Percentiles rank a stretch among this genome's conserved stretches.
These are phyloP conservation scores for Acromyrmex charruanus DNA, from an alignment of 1,140 invertebrate genomes.

Conservation along the genomic window DNA sequence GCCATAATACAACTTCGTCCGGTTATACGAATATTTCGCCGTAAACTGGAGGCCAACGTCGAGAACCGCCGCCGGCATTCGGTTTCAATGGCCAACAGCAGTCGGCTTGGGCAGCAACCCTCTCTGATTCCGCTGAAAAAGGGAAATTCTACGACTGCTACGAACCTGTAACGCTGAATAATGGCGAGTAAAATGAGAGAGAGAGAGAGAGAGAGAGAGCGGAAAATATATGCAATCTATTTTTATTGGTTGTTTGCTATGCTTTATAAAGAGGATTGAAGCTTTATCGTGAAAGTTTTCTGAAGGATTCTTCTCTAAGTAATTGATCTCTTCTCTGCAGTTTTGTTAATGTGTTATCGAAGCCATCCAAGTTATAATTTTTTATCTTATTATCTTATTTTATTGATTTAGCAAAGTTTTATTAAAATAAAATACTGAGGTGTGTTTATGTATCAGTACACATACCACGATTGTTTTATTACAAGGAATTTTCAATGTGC, in stretches of 20 bases:
- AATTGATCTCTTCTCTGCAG: neutral
- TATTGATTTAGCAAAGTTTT: neutral
- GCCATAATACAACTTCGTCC: constrained; percentile 76
- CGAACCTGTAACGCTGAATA: constrained; percentile 38
- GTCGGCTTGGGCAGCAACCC: constrained; percentile 51
- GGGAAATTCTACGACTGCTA: constrained; percentile 42
- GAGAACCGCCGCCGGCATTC: constrained; percentile 50
- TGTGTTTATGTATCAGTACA: no score
- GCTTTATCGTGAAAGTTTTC: neutral
- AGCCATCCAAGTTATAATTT: neutral
- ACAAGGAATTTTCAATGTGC: neutral
- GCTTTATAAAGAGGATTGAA: constrained; percentile 13
- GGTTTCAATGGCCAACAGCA: constrained; percentile 65
- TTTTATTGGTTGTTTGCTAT: constrained; percentile 33
- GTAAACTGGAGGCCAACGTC: constrained; percentile 70
- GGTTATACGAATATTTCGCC: constrained; percentile 74
- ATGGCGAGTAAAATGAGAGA: constrained; percentile 36
- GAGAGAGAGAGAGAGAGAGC: no score
- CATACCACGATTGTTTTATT: neutral
- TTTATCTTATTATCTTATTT: neutral
- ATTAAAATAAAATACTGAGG: neutral
- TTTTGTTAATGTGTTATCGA: neutral
- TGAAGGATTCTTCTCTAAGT: neutral
- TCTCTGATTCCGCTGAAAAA: constrained; percentile 48
- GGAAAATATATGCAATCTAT: constrained; percentile 21